These are phyloP conservation scores for Bombus balteatus DNA, from an alignment of 1,140 invertebrate genomes.

Conservation along the genomic window DNA sequence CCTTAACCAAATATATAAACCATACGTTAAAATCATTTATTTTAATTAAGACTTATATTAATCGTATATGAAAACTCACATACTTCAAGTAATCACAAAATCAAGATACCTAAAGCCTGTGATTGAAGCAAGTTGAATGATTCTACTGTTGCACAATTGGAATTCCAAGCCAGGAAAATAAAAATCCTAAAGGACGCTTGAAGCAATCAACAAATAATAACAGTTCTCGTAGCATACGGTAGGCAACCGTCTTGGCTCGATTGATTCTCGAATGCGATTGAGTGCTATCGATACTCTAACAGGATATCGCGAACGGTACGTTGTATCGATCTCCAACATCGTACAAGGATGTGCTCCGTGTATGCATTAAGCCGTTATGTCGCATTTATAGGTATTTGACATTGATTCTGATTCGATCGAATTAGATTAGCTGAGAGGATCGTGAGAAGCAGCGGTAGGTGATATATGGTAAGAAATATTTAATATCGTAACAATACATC, in stretches of 20 bases:
- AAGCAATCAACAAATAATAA: too few relatives aligned
- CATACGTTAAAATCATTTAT: too few relatives aligned
- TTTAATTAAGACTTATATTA: too few relatives aligned
- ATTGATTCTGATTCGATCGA: conserved; percentile 58
- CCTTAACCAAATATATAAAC: too few relatives aligned
- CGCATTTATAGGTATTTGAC: conserved; percentile 63
- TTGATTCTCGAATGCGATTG: background rate
- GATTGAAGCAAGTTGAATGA: background rate
- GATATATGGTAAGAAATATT: too few relatives aligned
- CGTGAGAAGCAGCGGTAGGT: conserved; percentile 4
- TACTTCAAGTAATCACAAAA: too few relatives aligned
- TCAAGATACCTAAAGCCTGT: too few relatives aligned
- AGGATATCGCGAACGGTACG: background rate
- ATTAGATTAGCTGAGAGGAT: conserved; percentile 44
- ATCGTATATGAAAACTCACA: too few relatives aligned
- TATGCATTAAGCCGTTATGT: conserved; percentile 52
- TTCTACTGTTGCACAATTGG: too few relatives aligned
- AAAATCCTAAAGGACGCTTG: background rate
- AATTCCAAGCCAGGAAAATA: background rate
- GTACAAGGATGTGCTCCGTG: conserved; percentile 6
- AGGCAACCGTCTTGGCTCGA: background rate
- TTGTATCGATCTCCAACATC: background rate
- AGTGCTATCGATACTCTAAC: background rate
- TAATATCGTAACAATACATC: too few relatives aligned
- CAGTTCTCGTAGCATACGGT: background rate